Evolutionary conservation across 2,888 invertebrate species (phyloP).

Genomic region (Drosophila setosimentum): DNA sequence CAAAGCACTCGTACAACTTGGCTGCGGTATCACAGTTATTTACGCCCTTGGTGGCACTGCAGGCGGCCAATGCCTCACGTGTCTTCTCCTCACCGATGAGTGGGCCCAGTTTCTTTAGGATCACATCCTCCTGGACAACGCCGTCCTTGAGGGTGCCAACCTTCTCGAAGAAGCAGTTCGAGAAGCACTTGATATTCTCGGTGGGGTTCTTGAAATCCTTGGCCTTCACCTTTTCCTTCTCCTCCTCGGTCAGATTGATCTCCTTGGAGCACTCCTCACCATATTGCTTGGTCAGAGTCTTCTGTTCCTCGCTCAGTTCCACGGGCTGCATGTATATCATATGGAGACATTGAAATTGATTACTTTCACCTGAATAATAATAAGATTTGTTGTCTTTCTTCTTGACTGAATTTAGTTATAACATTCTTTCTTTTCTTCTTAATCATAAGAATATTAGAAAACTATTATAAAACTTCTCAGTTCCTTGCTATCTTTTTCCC

Average conservation of each 20-base stretch:
- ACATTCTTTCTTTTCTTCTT: too few relatives aligned
- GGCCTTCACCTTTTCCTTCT: conserved; percentile 60
- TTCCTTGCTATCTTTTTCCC: background rate
- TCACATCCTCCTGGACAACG: conserved; percentile 64
- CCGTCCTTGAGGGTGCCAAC: conserved; percentile 74
- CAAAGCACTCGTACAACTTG: conserved; percentile 72
- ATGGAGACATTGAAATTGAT: too few relatives aligned
- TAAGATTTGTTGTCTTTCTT: background rate
- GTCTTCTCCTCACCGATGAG: conserved; percentile 76
- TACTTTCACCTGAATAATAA: background rate
- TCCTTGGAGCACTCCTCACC: conserved; percentile 65
- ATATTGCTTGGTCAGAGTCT: conserved; percentile 60
- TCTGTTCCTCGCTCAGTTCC: conserved; percentile 73
- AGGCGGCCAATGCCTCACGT: conserved; percentile 59
- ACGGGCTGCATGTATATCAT: conserved; percentile 54
- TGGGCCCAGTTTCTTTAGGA: conserved; percentile 57
- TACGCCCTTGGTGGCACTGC: conserved; percentile 58
- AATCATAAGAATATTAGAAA: too few relatives aligned
- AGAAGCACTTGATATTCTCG: conserved; percentile 78
- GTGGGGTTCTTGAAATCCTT: conserved; percentile 65
- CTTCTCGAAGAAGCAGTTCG: conserved; percentile 83
- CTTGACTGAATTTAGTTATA: background rate
- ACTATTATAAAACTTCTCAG: background rate
- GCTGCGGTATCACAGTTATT: conserved; percentile 78
- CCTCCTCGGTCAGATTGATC: conserved; percentile 64